Evolutionary conservation across 1,140 invertebrate species (phyloP), one percentile per base, ranked within the genome.

Genomic region (Cardiocondyla obscurior): DNA sequence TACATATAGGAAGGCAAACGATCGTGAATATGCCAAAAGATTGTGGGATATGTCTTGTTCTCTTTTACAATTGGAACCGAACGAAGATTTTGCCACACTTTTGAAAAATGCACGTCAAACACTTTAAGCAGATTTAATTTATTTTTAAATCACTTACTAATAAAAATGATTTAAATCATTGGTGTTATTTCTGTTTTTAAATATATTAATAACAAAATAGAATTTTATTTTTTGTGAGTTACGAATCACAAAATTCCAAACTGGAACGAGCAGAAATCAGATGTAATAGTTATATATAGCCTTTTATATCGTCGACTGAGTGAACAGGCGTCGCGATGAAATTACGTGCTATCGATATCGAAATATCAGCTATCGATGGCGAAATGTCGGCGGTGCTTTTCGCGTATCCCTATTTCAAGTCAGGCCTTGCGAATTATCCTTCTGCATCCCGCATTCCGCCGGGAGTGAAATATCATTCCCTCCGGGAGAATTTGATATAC

Each of bases 401-500:
- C n/a, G 12, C 73, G 12, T 36, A 53, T 79, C 3, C 49, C 19
- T 36, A 25, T 53, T 72, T 42, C 33, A 39, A 51, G 46, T 39
- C n/a, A 19, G 14, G 14, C 33, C 33, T 22, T 39, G 62, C 46
- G 22, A 53, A 67, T 79, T 79, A 67, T 79, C 74, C 62, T 69
- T 69, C 33, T 49, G 22, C 62, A 53, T 19, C 22, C 46, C 39
- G 39, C 16, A 51, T 77, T 36, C 33, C 16, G n/a, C 33, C 6
- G 46, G 60, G 46, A 79, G 67, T 79, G 74, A 79, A 67, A 79
- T 67, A 67, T 67, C 65, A 55, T 62, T 53, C 58, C 22, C 60
- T n/a, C 44, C 16, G 46, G 33, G 62, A 79, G 65, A 79, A 69
- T 79, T 79, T 79, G 74, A 79, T 79, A 79, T 79, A 69, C 74